Percentiles rank a stretch among this genome's conserved stretches.
Evolutionary conservation across 2,113 vertebrate genomes (phyloP).

Genomic region (Centrocercus urophasianus): DNA sequence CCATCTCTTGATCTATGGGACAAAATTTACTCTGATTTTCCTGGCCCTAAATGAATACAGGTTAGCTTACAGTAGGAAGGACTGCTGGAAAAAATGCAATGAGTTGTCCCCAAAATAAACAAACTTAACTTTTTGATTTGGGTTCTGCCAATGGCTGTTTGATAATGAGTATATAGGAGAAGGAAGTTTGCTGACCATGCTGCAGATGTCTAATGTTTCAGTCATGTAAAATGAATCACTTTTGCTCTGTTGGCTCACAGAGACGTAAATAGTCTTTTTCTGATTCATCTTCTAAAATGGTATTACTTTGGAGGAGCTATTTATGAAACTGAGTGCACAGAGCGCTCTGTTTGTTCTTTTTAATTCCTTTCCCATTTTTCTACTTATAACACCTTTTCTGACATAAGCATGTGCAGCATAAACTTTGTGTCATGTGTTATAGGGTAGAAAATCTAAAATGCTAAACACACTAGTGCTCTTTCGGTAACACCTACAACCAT

Average conservation of each 20-base stretch:
- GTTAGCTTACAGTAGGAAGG: conserved; percentile 54
- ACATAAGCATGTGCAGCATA: conserved; percentile 20
- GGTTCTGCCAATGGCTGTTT: neutral
- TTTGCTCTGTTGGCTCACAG: neutral
- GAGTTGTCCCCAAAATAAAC: conserved; percentile 30
- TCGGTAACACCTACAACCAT: conserved; percentile 44
- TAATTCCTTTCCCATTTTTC: conserved; percentile 19
- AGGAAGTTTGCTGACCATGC: conserved; percentile 10
- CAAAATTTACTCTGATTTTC: conserved; percentile 40
- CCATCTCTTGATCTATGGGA: neutral
- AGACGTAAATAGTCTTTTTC: conserved; percentile 13
- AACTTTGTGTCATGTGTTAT: conserved; percentile 9
- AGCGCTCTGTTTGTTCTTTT: conserved; percentile 11
- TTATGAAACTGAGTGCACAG: neutral
- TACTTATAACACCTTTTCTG: conserved; percentile 43
- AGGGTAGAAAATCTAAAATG: conserved; percentile 29
- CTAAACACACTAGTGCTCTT: neutral
- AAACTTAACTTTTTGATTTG: conserved; percentile 28
- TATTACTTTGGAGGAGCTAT: conserved; percentile 20
- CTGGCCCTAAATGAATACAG: conserved; percentile 18
- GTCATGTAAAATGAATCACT: neutral
- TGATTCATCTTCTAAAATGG: conserved; percentile 6
- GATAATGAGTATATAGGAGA: neutral
- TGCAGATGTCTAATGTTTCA: conserved; percentile 19
- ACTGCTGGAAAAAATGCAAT: conserved; percentile 12